Evolutionary conservation across 2,113 vertebrate genomes (phyloP), one percentile per base, ranked within the genome.

Genomic region (Proterorhinus semilunaris): DNA sequence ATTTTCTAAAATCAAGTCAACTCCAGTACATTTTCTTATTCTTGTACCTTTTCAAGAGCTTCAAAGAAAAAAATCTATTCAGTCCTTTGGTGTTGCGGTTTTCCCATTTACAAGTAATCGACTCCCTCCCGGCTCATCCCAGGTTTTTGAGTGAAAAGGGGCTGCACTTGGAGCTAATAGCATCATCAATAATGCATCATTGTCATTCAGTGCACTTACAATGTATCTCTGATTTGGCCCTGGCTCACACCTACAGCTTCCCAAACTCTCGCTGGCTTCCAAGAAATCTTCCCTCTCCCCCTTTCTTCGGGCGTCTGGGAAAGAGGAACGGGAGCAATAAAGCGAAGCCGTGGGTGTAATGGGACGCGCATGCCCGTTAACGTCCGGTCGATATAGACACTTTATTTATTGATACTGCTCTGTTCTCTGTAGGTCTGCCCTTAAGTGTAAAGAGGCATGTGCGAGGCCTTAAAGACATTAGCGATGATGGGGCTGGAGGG

Each of bases 111-210:
- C 27, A 36, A 36, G 27, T 36, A 36, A 36, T 36, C 27, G 27
- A 36, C 27, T 36, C 27, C 27, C 27, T 36, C 27, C 27, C 27
- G 27, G 27, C 27, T 36, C 27, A 36, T 36, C 27, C 27, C 27
- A 36, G 27, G 27, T 3, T 36, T 36, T 36, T 36, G 27, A 36
- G 27, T 36, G 27, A 36, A 36, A 50, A 52, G 50, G 53, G 15
- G 27, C 53, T 68, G 63, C 72, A 52, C 50, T 57, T 27, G 45
- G n/a, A 55, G 48, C 68, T 86, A 81, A 83, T 83, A 76, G 79
- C 54, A n/a, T 75, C 71, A 75, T 83, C 64, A 83, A 78, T 78
- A 80, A 78, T 83, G 76, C 61, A 78, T 42, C 48, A 45, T 51
- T 65, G 74, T 76, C 72, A 68, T 72, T 80, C 57, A 73, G 43